These are phyloP conservation scores for Ectropis grisescens DNA, from an alignment of 1,140 invertebrate species.

Conservation along the genomic window DNA sequence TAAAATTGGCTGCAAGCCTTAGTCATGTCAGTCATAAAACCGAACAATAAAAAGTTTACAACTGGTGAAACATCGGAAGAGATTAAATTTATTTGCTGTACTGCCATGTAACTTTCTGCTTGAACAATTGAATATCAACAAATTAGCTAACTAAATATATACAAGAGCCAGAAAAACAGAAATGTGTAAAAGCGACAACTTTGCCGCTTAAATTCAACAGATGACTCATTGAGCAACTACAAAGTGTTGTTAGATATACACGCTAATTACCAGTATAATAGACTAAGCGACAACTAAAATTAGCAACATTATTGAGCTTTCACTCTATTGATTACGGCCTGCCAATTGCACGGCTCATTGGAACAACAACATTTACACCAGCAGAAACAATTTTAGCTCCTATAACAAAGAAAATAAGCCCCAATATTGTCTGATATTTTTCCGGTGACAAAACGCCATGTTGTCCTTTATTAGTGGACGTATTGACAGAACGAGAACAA, in stretches of 20 bases:
- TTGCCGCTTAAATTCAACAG: no score
- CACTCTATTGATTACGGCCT: conserved; percentile 31
- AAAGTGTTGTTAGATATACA: neutral
- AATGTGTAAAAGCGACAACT: no score
- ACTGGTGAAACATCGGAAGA: conserved; percentile 16
- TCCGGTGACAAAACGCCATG: conserved; percentile 15
- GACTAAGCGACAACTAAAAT: conserved; percentile 16
- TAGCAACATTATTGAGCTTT: conserved; percentile 23
- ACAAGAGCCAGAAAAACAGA: no score
- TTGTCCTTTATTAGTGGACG: conserved; percentile 45
- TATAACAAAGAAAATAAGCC: conserved; percentile 13
- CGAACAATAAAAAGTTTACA: conserved; percentile 16
- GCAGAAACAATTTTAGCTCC: conserved; percentile 4
- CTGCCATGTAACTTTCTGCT: conserved; percentile 6
- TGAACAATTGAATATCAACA: conserved; percentile 4
- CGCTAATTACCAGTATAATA: conserved; percentile 5
- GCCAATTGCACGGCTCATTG: conserved; percentile 24
- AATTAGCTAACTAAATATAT: neutral
- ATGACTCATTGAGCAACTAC: no score
- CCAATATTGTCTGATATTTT: conserved; percentile 13
- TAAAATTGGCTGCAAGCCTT: no score
- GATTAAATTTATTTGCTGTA: conserved; percentile 22
- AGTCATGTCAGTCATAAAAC: no score
- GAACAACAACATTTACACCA: conserved; percentile 11
- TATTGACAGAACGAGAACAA: conserved; percentile 50